Evolutionary conservation across 2,797 vertebrate species (phyloP).

Genomic region (Malacoraja senta): DNA sequence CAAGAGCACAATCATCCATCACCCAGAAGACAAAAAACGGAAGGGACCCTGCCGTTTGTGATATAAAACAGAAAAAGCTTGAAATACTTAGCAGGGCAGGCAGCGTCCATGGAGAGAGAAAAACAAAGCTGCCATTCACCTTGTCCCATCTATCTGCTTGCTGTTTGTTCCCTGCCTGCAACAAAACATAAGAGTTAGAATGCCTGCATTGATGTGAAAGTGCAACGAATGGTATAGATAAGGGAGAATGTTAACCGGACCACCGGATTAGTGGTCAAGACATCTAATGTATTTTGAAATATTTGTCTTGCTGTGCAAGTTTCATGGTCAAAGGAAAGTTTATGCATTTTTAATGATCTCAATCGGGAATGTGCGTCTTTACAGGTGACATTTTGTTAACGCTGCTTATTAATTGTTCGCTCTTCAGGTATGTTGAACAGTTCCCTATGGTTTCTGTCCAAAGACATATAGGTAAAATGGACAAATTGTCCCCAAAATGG

Average conservation of each 20-base stretch:
- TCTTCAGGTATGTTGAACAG: not conserved
- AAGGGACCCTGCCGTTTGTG: not conserved
- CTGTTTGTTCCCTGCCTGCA: not conserved
- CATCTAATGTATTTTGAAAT: not conserved
- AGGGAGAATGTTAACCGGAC: not conserved
- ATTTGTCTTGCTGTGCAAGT: not conserved
- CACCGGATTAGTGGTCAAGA: not conserved
- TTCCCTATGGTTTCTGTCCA: not conserved
- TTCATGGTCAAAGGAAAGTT: not conserved
- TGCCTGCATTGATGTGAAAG: not conserved
- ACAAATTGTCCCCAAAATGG: not conserved
- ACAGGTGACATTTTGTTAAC: not conserved
- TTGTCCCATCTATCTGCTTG: not conserved
- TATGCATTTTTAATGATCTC: not conserved
- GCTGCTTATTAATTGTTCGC: not conserved
- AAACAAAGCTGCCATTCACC: not conserved
- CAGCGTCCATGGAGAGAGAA: too few relatives aligned
- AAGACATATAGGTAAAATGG: not conserved
- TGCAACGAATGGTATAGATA: not conserved
- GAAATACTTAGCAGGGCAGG: too few relatives aligned
- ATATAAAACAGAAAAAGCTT: too few relatives aligned
- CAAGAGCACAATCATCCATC: not conserved
- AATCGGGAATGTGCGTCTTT: not conserved
- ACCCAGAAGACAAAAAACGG: not conserved
- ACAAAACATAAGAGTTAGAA: not conserved